Evolutionary conservation across 2,888 invertebrate species (phyloP).

Genomic region (Catonia carolina): DNA sequence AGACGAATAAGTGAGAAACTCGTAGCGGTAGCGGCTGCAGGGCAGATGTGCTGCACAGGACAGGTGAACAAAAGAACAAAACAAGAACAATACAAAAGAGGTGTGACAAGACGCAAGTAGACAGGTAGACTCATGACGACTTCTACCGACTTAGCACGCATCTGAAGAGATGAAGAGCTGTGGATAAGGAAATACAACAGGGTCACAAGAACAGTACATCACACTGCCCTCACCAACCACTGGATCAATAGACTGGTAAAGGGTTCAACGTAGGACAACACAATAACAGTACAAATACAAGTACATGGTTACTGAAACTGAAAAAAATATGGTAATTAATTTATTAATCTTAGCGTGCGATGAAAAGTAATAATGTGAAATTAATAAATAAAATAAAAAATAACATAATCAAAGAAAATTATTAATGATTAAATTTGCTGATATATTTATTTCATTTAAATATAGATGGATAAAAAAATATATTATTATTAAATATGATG

Average conservation of each 20-base stretch:
- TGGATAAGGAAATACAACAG: too few relatives aligned
- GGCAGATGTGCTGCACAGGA: conserved; percentile 20
- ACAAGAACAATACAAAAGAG: too few relatives aligned
- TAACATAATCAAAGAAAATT: background rate
- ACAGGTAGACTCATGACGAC: too few relatives aligned
- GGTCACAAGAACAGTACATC: too few relatives aligned
- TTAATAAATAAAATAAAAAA: background rate
- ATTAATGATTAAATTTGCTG: conserved; percentile 8
- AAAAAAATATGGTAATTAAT: conserved; percentile 4
- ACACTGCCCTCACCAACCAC: too few relatives aligned
- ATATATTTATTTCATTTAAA: background rate
- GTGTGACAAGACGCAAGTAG: too few relatives aligned
- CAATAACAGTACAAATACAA: background rate
- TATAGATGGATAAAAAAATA: background rate
- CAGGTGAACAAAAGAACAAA: background rate
- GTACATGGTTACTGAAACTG: conserved; percentile 6
- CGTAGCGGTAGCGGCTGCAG: conserved; percentile 1
- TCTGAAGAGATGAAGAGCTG: too few relatives aligned
- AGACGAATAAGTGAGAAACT: too few relatives aligned
- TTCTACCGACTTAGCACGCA: too few relatives aligned
- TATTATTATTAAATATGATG: background rate
- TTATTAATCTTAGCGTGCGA: background rate
- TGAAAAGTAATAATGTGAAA: too few relatives aligned
- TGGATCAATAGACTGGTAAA: too few relatives aligned
- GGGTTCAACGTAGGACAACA: too few relatives aligned